Conservation (phyloP, 2,888 invertebrate genomes). For the Dichetophora obliterata region DNA sequence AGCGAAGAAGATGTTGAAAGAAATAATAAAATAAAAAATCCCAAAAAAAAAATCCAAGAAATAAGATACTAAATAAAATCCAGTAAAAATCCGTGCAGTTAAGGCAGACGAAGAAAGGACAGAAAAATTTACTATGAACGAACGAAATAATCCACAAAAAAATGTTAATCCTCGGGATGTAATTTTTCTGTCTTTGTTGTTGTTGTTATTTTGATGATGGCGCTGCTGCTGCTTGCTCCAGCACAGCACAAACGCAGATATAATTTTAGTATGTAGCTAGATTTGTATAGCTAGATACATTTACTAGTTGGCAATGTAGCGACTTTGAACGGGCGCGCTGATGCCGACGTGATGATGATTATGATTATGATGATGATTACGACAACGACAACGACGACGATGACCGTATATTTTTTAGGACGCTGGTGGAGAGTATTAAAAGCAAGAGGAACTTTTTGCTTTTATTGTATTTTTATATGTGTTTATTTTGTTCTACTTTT, state of each 20-base stretch:
- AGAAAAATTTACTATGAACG: background rate
- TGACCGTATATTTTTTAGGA: too few relatives aligned
- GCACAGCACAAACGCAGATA: background rate
- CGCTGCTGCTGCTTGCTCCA: background rate
- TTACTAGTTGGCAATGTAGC: background rate
- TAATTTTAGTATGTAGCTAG: background rate
- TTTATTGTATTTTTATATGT: too few relatives aligned
- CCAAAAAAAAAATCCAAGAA: background rate
- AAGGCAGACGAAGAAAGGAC: background rate
- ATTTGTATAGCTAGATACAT: slow-evolving; percentile 4
- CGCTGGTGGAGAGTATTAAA: too few relatives aligned
- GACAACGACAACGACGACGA: too few relatives aligned
- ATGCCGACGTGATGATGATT: background rate
- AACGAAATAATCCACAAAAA: slow-evolving; percentile 2
- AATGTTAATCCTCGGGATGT: slow-evolving; percentile 5
- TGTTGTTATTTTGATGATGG: slow-evolving; percentile 1
- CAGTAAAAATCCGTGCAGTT: background rate
- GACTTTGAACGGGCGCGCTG: background rate
- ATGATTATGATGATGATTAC: too few relatives aligned
- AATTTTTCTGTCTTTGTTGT: background rate
- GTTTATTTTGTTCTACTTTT: too few relatives aligned
- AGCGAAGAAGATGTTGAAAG: background rate
- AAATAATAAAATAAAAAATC: background rate
- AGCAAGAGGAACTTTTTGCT: too few relatives aligned
- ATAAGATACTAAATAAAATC: background rate